Evolutionary conservation across 2,797 vertebrate genomes (phyloP).

Genomic region (Tinamus major): DNA sequence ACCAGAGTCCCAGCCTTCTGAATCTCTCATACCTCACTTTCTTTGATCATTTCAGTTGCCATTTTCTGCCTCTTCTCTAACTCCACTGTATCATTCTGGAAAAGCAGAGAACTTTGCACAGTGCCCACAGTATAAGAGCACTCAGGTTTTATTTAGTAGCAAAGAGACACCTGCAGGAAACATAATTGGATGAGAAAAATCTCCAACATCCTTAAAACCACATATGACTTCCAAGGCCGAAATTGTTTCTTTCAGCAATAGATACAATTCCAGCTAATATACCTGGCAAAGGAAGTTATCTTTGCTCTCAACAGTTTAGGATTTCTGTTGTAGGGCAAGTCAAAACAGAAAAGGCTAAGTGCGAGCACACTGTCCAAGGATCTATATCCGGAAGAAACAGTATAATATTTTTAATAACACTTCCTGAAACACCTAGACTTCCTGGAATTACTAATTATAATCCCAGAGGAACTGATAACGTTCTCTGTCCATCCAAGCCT

Average conservation of each 20-base stretch:
- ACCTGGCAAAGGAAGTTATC: conserved; percentile 33
- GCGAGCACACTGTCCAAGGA: conserved; percentile 3
- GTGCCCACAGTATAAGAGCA: neutral
- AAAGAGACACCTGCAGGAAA: neutral
- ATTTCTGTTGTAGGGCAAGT: conserved; percentile 14
- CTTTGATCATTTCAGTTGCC: neutral
- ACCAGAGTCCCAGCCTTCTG: neutral
- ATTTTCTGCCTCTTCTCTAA: neutral
- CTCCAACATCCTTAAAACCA: neutral
- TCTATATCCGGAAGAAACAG: neutral
- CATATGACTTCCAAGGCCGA: neutral
- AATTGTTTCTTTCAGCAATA: conserved; percentile 6
- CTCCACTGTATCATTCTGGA: neutral
- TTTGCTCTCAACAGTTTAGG: neutral
- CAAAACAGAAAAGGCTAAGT: conserved; percentile 4
- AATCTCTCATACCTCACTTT: neutral
- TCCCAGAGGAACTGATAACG: neutral
- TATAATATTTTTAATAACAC: neutral
- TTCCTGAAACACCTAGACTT: conserved; percentile 59
- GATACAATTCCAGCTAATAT: neutral
- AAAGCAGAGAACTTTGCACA: neutral
- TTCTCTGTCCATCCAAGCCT: neutral
- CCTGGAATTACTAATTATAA: conserved; percentile 30
- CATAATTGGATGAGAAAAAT: neutral
- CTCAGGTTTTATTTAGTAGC: neutral